Evolutionary conservation across 2,113 vertebrate genomes (phyloP), one percentile per base, ranked within the genome.

Genomic region (Falco punctatus): DNA sequence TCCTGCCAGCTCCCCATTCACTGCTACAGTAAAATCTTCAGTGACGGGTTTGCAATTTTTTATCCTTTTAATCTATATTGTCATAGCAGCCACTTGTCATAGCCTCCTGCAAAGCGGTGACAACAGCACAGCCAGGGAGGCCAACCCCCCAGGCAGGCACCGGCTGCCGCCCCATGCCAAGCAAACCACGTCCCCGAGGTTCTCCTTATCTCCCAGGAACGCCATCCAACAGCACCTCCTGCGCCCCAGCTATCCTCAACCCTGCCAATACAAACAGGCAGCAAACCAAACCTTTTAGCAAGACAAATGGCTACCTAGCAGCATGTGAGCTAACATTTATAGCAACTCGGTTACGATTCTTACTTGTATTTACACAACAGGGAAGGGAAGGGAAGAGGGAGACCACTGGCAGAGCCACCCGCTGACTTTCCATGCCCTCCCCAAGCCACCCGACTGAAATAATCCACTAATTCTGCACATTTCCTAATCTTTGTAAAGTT

Each of bases 201-300:
- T 79, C 59, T 75, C 85, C 85, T 74, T 10, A 44, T 78, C 92
- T 93, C 92, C 84, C 13, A 6, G 65, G 86, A 80, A 94, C 1
- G 4, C 10, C 40, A 66, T 26, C 90, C 58, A 20, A 67, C 61
- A 89, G 62, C 69, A 88, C 49, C 51, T 57, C 62, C 9, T 12
- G 49, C 92, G 80, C n/a, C 73, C 81, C 72, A 86, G 80, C 28
- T 88, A 57, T 4, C 74, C 70, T 59, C 84, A 15, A 0, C 4
- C 46, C 86, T 91, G 93, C 96, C 94, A 78, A 55, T 14, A 48
- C 79, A 90, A 94, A 96, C 82, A 78, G 18, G 4, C 38, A 83
- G 73, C 80, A 67, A 79, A 81, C 92, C 54, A 57, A 96, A 81
- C 49, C 90, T 85, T 75, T 78, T 5, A 67, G 71, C 83, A n/a